Percentiles rank a stretch among this genome's conserved stretches.
Conservation (phyloP, 2,888 invertebrate species). For the Glyphotaelius pellucidus region DNA sequence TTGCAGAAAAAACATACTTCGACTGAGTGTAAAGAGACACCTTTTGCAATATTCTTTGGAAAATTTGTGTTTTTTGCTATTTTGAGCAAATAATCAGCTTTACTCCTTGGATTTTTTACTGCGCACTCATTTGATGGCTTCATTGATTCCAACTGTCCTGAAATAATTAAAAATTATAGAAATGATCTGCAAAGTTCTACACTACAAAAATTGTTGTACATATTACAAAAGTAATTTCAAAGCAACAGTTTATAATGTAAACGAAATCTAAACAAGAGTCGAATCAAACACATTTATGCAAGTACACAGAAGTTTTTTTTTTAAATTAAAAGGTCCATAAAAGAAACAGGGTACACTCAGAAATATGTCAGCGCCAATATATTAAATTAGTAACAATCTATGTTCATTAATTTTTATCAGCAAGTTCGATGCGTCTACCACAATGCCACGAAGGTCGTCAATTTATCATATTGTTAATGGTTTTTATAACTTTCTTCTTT, state of each 20-base stretch:
- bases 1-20: not conserved
- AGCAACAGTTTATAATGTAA: not conserved
- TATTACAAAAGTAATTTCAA: not conserved
- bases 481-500: too few relatives aligned
- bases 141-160: slow-evolving; percentile 44
- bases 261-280: too few relatives aligned
- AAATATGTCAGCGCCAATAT: too few relatives aligned
- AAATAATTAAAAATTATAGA: slow-evolving; percentile 9
- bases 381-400: too few relatives aligned
- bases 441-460: too few relatives aligned
- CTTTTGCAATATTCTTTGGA: not conserved
- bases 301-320: too few relatives aligned
- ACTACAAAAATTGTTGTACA: not conserved
- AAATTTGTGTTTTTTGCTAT: not conserved
- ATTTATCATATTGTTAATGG: too few relatives aligned
- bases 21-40: not conserved
- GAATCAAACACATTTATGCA: too few relatives aligned
- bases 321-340: too few relatives aligned
- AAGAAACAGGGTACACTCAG: too few relatives aligned
- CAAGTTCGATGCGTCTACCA: too few relatives aligned
- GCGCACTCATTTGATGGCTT: not conserved
- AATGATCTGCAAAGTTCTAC: not conserved
- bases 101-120: not conserved
- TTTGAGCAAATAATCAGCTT: slow-evolving; percentile 3
- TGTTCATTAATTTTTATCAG: too few relatives aligned